Conservation (phyloP, 2,888 invertebrate species). For the Drosophila acutilabella region DNA sequence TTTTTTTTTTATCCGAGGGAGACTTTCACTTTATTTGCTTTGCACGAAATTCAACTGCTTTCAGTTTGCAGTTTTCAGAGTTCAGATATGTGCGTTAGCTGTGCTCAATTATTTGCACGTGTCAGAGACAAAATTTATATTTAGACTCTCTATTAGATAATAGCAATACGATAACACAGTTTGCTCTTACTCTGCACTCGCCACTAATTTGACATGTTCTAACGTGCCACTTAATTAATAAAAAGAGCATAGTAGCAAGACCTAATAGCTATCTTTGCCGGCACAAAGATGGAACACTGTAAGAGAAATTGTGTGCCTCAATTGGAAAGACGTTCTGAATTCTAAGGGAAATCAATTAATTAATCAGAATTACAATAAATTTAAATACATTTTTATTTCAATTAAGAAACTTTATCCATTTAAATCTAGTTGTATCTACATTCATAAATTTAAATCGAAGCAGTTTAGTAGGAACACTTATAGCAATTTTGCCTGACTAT, state of each 20-base stretch:
- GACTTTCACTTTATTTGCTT: constrained; percentile 65
- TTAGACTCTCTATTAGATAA: constrained; percentile 34
- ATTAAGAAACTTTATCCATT: too few species aligned
- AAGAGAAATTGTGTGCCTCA: too few species aligned
- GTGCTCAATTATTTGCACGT: constrained; percentile 38
- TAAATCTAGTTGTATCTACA: too few species aligned
- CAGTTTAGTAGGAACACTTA: too few species aligned
- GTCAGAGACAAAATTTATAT: constrained; percentile 27
- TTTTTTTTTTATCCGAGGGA: neutral
- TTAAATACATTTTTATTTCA: too few species aligned
- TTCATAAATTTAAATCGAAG: too few species aligned
- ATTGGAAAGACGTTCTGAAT: too few species aligned
- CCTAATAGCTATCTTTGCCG: neutral
- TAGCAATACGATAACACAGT: constrained; percentile 34
- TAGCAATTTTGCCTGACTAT: too few species aligned
- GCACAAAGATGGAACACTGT: neutral
- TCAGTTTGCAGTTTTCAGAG: neutral
- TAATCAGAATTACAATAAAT: too few species aligned
- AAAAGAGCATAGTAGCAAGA: neutral
- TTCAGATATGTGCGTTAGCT: constrained; percentile 13
- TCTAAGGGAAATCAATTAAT: too few species aligned
- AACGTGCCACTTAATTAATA: constrained; percentile 10
- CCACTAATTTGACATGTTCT: constrained; percentile 2
- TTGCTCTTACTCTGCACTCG: constrained; percentile 1
- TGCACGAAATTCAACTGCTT: constrained; percentile 31